phyloP scores from a whole-genome alignment of 1,140 invertebrate species.

The Manduca sexta region DNA sequence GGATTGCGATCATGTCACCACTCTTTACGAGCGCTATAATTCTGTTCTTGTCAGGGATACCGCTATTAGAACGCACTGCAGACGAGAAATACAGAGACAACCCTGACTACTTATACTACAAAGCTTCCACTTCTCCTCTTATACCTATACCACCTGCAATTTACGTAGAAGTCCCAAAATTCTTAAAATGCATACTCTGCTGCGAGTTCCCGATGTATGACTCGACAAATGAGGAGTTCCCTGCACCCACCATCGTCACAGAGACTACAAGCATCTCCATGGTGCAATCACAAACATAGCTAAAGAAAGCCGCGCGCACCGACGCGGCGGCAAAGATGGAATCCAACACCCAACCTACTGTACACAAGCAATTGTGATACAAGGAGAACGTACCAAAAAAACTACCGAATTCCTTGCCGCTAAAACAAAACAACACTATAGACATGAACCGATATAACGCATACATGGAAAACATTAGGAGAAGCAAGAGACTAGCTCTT shows the following conservation, averaged over 20 bases:
- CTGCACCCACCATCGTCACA: constrained; percentile 77
- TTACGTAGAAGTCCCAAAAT: constrained; percentile 87
- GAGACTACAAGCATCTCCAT: constrained; percentile 84
- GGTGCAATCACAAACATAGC: constrained; percentile 84
- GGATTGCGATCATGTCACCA: constrained; percentile 89
- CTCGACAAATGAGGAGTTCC: constrained; percentile 79
- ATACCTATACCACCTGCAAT: constrained; percentile 89
- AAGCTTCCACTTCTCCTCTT: constrained; percentile 88
- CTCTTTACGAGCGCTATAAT: constrained; percentile 92
- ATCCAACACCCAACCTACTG: constrained; percentile 30
- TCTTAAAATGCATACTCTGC: constrained; percentile 87
- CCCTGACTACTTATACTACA: constrained; percentile 89
- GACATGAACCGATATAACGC: constrained; percentile 65
- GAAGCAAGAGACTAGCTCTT: constrained; percentile 54
- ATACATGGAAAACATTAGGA: constrained; percentile 60
- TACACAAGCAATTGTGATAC: constrained; percentile 65
- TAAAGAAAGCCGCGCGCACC: constrained; percentile 77
- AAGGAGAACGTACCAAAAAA: constrained; percentile 46
- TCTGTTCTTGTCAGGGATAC: constrained; percentile 91
- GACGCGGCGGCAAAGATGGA: constrained; percentile 49
- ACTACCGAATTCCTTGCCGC: constrained; percentile 62
- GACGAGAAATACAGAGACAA: constrained; percentile 91
- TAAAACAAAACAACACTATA: constrained; percentile 63
- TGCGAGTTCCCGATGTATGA: constrained; percentile 92
- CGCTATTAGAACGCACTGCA: constrained; percentile 86